phyloP scores from a whole-genome alignment of 2,113 vertebrate genomes.

The Phoxinus phoxinus region DNA sequence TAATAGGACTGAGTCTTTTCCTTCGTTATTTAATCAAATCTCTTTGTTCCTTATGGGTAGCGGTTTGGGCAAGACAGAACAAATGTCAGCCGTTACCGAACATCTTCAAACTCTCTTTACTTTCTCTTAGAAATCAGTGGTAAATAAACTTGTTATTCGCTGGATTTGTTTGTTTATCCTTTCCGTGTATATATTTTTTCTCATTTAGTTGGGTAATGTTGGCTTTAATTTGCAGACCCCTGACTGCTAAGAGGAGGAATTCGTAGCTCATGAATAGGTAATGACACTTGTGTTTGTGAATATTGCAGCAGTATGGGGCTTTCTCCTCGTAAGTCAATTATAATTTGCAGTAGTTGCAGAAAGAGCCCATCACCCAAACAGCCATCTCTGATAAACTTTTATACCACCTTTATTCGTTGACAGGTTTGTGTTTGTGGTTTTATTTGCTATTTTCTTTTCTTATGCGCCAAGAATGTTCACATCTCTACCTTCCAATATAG shows the following conservation, averaged over 20 bases:
- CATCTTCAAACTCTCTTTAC: conserved; percentile 41
- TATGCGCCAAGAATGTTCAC: neutral
- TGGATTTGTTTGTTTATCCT: conserved; percentile 44
- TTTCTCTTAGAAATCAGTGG: conserved; percentile 41
- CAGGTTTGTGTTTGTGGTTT: neutral
- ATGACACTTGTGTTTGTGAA: conserved; percentile 46
- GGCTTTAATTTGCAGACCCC: conserved; percentile 37
- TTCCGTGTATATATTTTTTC: conserved; percentile 19
- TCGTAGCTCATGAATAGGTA: conserved; percentile 53
- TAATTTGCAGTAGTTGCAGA: conserved; percentile 10
- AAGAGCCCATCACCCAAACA: neutral
- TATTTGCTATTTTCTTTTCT: conserved; percentile 12
- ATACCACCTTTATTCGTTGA: neutral
- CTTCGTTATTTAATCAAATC: conserved; percentile 51
- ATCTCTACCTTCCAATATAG: conserved; percentile 22
- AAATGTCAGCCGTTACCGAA: conserved; percentile 56
- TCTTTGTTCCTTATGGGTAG: conserved; percentile 35
- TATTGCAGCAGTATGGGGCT: conserved; percentile 37
- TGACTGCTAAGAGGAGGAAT: conserved; percentile 37
- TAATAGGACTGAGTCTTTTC: conserved; percentile 49
- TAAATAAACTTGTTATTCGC: conserved; percentile 45
- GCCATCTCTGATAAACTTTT: neutral
- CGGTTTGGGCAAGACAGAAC: conserved; percentile 47
- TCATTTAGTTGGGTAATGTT: conserved; percentile 48
- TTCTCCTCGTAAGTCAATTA: conserved; percentile 24